Percentiles rank a stretch among this genome's conserved stretches.
These are phyloP conservation scores for Ferdinandea cuprea DNA, from an alignment of 2,888 invertebrate genomes.

Conservation along the genomic window DNA sequence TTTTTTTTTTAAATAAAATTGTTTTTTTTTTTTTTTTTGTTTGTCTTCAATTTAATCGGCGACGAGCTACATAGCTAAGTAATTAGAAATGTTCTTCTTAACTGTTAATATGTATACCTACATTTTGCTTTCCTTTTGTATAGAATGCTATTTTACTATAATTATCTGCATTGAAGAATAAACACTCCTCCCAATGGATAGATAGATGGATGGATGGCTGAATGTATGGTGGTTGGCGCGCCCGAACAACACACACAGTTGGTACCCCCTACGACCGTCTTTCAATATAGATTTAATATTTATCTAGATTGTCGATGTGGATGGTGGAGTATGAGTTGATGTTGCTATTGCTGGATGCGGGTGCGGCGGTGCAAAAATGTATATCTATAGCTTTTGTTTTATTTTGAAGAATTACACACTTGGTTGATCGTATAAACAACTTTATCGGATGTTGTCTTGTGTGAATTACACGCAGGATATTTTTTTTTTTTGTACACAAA, in stretches of 20 bases:
- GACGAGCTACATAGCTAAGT: no score
- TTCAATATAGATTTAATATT: conserved; percentile 40
- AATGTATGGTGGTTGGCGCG: conserved; percentile 24
- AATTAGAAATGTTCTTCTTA: not conserved
- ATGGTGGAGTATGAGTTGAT: not conserved
- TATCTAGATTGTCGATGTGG: conserved; percentile 40
- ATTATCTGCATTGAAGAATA: conserved; percentile 36
- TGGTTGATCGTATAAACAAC: conserved; percentile 47
- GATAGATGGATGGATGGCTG: no score
- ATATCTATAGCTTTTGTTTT: conserved; percentile 9
- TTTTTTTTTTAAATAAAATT: not conserved
- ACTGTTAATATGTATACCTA: conserved; percentile 40
- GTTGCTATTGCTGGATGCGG: conserved; percentile 7
- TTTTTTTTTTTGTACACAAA: conserved; percentile 8
- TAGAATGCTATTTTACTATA: conserved; percentile 2
- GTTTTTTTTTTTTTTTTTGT: not conserved
- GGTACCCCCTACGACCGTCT: conserved; percentile 5
- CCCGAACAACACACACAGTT: no score
- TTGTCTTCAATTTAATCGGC: conserved; percentile 59
- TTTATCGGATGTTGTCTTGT: conserved; percentile 46
- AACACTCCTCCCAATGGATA: conserved; percentile 45
- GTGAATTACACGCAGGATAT: conserved; percentile 13
- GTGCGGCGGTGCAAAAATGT: conserved; percentile 42
- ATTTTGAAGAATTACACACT: conserved; percentile 44
- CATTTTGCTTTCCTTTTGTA: conserved; percentile 32